Conservation (phyloP, 1,140 invertebrate species). For the Ruditapes philippinarum region DNA sequence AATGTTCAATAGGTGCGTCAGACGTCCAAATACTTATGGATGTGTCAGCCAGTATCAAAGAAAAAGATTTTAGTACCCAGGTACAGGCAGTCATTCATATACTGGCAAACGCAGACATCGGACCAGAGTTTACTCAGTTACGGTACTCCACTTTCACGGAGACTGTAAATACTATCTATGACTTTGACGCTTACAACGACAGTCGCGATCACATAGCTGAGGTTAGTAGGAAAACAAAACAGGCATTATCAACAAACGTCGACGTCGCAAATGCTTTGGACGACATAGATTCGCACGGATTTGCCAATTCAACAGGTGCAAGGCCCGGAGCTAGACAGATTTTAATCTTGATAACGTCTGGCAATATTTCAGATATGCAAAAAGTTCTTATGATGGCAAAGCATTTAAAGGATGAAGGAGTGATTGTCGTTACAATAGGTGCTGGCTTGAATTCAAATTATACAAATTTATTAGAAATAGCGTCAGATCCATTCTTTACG, state of each 20-base stretch:
- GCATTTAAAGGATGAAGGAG: background rate
- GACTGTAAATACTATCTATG: background rate
- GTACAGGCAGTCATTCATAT: background rate
- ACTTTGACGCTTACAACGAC: background rate
- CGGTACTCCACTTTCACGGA: background rate
- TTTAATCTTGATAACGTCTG: background rate
- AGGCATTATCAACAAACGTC: background rate
- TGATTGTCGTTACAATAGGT: background rate
- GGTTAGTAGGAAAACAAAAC: background rate
- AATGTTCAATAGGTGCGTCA: background rate
- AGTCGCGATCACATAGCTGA: background rate
- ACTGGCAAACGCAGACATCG: background rate
- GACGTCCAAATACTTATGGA: slow-evolving; percentile 8
- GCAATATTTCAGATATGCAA: background rate
- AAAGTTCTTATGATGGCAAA: background rate
- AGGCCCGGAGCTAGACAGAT: background rate
- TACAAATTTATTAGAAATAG: background rate
- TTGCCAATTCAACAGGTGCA: background rate
- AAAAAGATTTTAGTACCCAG: background rate
- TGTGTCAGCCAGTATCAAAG: background rate
- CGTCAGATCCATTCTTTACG: background rate
- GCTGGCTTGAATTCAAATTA: background rate
- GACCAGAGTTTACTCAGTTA: background rate
- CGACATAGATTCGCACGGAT: background rate
- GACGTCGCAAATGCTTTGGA: background rate